These are phyloP conservation scores for Nomada fabriciana DNA, from an alignment of 2,888 invertebrate genomes.

Conservation along the genomic window DNA sequence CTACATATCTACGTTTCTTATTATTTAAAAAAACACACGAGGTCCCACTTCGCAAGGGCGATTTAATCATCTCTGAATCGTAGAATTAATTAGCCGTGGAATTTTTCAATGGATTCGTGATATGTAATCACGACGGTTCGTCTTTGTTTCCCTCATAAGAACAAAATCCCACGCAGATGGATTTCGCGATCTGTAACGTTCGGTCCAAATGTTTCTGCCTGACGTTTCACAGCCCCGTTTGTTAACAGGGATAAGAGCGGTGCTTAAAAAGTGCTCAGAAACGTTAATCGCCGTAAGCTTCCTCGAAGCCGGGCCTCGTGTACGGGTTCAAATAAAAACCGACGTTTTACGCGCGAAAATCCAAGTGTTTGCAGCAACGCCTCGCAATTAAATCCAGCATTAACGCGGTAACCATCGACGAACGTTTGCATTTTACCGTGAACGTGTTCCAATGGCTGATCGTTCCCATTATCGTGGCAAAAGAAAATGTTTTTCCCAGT, in stretches of 20 bases:
- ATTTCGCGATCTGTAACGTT: constrained; percentile 15
- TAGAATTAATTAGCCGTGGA: too few species aligned
- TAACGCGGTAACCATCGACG: constrained; percentile 22
- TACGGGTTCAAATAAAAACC: constrained; percentile 30
- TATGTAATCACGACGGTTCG: too few species aligned
- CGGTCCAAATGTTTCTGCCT: neutral
- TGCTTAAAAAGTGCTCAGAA: neutral
- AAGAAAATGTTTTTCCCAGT: constrained; percentile 18
- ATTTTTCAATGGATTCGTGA: too few species aligned
- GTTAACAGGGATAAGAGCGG: neutral
- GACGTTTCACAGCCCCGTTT: neutral
- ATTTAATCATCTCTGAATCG: too few species aligned
- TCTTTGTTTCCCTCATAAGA: too few species aligned
- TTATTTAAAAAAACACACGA: too few species aligned
- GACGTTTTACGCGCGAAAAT: constrained; percentile 7
- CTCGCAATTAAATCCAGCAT: constrained; percentile 27
- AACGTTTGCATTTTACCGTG: constrained; percentile 22
- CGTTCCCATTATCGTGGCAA: neutral
- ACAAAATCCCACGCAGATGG: too few species aligned
- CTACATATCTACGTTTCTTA: too few species aligned
- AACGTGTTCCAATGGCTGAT: neutral
- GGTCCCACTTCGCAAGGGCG: too few species aligned
- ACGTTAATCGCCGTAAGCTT: constrained; percentile 4
- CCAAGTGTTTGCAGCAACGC: constrained; percentile 27
- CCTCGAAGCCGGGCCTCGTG: too few species aligned